A percentile compares a stretch with the other conserved stretches of the same genome.
Conservation (phyloP, 2,888 invertebrate species). For the Frankliniella fusca region DNA sequence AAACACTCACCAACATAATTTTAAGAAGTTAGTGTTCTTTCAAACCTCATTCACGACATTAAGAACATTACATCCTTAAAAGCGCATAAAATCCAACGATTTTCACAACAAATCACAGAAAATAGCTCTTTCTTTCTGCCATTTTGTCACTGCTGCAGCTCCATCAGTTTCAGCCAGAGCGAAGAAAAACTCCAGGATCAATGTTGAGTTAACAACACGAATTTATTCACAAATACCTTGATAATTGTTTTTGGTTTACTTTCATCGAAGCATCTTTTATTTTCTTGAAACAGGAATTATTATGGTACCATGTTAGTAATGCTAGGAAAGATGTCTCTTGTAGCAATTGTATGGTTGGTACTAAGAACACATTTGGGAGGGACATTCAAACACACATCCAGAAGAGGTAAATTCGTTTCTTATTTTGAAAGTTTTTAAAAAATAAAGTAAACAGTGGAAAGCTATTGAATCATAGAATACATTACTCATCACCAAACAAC, state of each 20-base stretch:
- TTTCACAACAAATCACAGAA: constrained; percentile 4
- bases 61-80: not conserved
- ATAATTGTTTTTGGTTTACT: not conserved
- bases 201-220: not conserved
- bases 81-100: not conserved
- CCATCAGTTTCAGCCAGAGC: not conserved
- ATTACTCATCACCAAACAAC: not conserved
- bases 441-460: not conserved
- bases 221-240: not conserved
- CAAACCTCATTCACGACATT: not conserved
- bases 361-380: not conserved
- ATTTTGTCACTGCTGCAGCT: constrained; percentile 16
- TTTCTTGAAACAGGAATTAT: too few relatives aligned
- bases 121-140: not conserved
- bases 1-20: not conserved
- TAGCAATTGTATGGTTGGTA: not conserved
- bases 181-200: not conserved
- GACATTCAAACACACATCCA: too few relatives aligned
- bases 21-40: not conserved
- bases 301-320: too few relatives aligned
- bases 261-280: too few relatives aligned
- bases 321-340: not conserved
- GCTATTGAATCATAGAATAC: not conserved
- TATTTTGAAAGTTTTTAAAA: not conserved
- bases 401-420: not conserved